Conservation (phyloP, 2,113 vertebrate species). For the Phoenicopterus ruber region DNA sequence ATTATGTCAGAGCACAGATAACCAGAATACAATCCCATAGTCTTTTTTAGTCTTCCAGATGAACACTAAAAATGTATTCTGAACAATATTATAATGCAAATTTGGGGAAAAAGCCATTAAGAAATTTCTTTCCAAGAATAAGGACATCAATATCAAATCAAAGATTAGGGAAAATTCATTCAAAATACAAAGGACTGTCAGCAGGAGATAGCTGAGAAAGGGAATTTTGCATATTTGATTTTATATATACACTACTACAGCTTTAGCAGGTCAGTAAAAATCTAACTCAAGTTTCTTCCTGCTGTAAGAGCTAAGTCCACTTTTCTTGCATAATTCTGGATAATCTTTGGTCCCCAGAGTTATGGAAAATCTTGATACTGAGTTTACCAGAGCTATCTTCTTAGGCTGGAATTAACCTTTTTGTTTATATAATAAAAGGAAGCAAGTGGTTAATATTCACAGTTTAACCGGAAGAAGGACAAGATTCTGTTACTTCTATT, state of each 20-base stretch:
- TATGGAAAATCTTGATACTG: background rate
- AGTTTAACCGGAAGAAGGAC: background rate
- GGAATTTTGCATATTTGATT: background rate
- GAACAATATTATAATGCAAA: background rate
- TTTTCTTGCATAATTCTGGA: background rate
- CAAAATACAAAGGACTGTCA: background rate
- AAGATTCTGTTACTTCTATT: background rate
- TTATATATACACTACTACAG: background rate
- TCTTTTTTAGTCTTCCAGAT: background rate
- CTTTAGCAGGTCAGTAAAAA: background rate
- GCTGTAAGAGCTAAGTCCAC: background rate
- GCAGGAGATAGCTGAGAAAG: background rate
- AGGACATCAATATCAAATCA: background rate
- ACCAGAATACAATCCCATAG: background rate
- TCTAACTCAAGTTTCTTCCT: background rate
- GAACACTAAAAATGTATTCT: background rate
- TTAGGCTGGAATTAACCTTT: background rate
- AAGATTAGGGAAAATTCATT: background rate
- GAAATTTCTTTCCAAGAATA: background rate
- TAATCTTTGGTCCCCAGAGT: background rate
- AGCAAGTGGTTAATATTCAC: background rate
- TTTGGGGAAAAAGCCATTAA: background rate
- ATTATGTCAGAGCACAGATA: background rate
- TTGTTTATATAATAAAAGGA: background rate
- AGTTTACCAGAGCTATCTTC: background rate